Conservation (phyloP, 2,797 vertebrate genomes). For the Glossophaga mutica region DNA sequence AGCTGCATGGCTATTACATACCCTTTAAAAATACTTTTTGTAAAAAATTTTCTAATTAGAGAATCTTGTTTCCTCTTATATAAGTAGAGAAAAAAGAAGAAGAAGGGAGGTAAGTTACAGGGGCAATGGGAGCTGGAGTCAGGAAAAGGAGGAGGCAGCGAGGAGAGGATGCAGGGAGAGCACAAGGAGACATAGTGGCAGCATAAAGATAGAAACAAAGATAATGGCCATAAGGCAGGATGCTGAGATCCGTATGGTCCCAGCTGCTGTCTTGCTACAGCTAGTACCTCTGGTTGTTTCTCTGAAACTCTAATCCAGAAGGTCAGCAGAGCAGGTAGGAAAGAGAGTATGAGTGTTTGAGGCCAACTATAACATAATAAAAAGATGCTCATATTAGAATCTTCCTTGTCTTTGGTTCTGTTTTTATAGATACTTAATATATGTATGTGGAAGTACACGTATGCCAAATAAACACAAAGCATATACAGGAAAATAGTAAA, state of each 20-base stretch:
- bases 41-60: neutral
- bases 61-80: slow-evolving; percentile 14
- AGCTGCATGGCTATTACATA: neutral
- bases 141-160: slow-evolving; percentile 45
- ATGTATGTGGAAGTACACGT: neutral
- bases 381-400: neutral
- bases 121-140: neutral
- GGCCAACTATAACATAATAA: neutral
- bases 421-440: neutral
- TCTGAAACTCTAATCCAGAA: slow-evolving; percentile 60
- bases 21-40: slow-evolving; percentile 22
- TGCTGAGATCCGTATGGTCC: slow-evolving; percentile 62
- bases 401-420: neutral
- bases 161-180: slow-evolving; percentile 12
- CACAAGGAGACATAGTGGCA: slow-evolving; percentile 38
- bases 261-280: slow-evolving; percentile 57
- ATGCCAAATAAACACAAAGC: slow-evolving; percentile 31
- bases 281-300: slow-evolving; percentile 57
- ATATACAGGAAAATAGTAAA: neutral
- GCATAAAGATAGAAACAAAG: slow-evolving; percentile 66
- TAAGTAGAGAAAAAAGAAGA: slow-evolving; percentile 19
- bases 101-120: neutral
- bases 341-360: neutral
- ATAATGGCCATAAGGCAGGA: slow-evolving; percentile 67
- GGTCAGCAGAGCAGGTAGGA: slow-evolving; percentile 68